phyloP scores from a whole-genome alignment of 2,797 vertebrate species.

The Catharus ustulatus region DNA sequence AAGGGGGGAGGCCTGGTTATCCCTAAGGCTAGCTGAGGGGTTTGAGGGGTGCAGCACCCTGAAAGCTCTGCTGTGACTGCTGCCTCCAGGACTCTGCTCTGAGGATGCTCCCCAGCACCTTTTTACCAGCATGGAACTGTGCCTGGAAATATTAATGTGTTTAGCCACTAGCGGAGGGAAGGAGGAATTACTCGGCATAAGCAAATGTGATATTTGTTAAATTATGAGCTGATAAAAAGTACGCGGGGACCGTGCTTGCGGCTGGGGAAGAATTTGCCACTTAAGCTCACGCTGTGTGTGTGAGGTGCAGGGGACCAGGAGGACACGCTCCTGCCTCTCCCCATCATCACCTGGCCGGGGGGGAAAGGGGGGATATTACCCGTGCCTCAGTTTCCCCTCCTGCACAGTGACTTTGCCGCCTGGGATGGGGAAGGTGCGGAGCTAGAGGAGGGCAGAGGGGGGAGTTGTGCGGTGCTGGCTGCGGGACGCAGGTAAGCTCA shows the following conservation, averaged over 20 bases:
- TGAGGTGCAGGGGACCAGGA: neutral
- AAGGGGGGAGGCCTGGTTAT: neutral
- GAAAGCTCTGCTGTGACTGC: neutral
- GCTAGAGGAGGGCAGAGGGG: neutral
- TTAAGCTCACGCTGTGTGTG: neutral
- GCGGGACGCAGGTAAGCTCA: constrained; percentile 35
- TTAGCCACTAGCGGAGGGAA: constrained; percentile 47
- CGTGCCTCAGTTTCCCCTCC: constrained; percentile 48
- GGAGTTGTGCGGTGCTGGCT: neutral
- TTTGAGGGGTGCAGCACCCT: neutral
- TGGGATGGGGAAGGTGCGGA: neutral
- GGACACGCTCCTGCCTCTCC: neutral
- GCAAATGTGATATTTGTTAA: constrained; percentile 48
- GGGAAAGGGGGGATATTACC: neutral
- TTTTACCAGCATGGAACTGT: constrained; percentile 19
- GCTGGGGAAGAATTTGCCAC: neutral
- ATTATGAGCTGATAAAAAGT: constrained; percentile 52
- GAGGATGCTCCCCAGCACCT: constrained; percentile 34
- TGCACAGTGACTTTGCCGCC: neutral
- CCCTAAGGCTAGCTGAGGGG: neutral
- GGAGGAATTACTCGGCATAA: constrained; percentile 41
- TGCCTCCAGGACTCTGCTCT: neutral
- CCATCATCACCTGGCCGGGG: neutral
- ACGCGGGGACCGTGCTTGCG: neutral
- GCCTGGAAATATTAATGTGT: constrained; percentile 37